phyloP scores from a whole-genome alignment of 2,113 vertebrate species.

The Brachirus orientalis region DNA sequence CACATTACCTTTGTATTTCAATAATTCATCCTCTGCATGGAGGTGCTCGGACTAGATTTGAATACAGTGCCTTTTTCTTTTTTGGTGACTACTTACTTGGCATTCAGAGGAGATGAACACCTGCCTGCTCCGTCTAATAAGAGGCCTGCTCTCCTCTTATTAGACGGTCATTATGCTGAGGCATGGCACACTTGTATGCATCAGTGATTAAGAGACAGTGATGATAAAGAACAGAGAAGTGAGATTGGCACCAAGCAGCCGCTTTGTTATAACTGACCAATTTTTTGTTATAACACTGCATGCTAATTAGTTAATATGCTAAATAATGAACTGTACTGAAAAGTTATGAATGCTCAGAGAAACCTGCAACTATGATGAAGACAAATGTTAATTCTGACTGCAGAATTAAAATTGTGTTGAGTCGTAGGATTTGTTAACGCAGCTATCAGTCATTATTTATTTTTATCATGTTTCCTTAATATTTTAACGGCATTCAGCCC shows the following conservation, averaged over 20 bases:
- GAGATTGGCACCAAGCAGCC: slow-evolving; percentile 25
- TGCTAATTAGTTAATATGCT: slow-evolving; percentile 57
- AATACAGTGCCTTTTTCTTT: too few relatives aligned
- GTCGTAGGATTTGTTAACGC: not conserved
- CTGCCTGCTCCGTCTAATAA: slow-evolving; percentile 27
- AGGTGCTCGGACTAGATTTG: not conserved
- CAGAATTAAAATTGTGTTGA: not conserved
- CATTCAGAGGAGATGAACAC: slow-evolving; percentile 40
- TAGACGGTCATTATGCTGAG: slow-evolving; percentile 41
- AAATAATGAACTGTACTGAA: slow-evolving; percentile 57
- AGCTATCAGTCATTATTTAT: too few relatives aligned
- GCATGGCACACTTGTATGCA: slow-evolving; percentile 26
- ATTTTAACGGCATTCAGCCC: not conserved
- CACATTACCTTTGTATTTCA: too few relatives aligned
- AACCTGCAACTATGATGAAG: slow-evolving; percentile 7
- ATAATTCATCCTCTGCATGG: not conserved
- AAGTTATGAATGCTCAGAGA: slow-evolving; percentile 34
- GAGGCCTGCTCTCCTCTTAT: slow-evolving; percentile 26
- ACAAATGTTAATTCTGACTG: not conserved
- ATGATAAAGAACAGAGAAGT: slow-evolving; percentile 9
- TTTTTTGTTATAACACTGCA: slow-evolving; percentile 40
- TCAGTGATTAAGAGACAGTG: slow-evolving; percentile 10
- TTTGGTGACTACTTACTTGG: slow-evolving; percentile 7
- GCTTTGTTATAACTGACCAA: slow-evolving; percentile 41
- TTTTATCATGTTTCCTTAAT: not conserved